These are phyloP conservation scores for Epinephelus fuscoguttatus DNA, from an alignment of 2,113 vertebrate species.

Conservation along the genomic window DNA sequence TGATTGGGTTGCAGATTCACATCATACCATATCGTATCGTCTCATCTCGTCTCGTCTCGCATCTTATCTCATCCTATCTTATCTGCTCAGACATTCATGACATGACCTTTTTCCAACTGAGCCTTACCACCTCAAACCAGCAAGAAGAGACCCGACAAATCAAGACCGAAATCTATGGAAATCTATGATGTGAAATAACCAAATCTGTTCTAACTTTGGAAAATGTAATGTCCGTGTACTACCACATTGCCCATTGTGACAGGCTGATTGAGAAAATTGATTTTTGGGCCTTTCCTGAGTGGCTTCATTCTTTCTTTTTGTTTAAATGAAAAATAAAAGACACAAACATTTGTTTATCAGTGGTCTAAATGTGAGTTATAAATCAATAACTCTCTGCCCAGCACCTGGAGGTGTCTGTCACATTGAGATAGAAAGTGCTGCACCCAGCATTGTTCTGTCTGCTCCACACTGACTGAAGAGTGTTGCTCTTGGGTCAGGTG, in stretches of 20 bases:
- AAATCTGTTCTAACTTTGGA: background rate
- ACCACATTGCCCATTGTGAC: background rate
- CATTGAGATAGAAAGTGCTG: conserved; percentile 9
- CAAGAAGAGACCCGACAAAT: background rate
- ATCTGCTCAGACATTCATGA: background rate
- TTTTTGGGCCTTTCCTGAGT: background rate
- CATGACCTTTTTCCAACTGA: background rate
- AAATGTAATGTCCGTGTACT: background rate
- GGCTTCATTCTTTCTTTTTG: background rate
- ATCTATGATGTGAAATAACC: background rate
- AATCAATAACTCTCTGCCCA: conserved; percentile 14
- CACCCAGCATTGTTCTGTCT: background rate
- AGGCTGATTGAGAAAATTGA: background rate
- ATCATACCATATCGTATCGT: too few species aligned
- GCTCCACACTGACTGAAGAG: conserved; percentile 1
- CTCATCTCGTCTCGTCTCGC: too few species aligned
- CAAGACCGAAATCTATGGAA: background rate
- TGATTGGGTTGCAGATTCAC: too few species aligned
- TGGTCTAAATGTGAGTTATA: background rate
- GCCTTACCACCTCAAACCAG: background rate
- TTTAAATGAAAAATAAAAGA: background rate
- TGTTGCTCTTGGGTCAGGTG: conserved; percentile 31
- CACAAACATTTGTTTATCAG: background rate
- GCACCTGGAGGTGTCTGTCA: conserved; percentile 9
- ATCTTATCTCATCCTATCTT: too few species aligned